Percentiles rank a stretch among this genome's conserved stretches.
phyloP scores from a whole-genome alignment of 2,797 vertebrate species.

The Ptychobarbus kaznakovi region DNA sequence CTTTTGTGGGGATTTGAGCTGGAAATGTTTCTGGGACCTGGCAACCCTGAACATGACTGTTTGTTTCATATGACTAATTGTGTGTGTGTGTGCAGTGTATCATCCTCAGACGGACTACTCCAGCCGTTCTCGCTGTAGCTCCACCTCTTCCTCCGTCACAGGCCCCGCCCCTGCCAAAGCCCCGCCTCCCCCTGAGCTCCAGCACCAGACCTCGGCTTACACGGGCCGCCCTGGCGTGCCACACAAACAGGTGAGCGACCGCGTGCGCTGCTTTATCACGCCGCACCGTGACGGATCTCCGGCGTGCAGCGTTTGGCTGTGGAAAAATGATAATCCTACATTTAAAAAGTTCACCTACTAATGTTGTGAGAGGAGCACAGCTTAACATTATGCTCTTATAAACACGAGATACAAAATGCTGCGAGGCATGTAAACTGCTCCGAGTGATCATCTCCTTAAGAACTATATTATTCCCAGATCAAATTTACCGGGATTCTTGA shows the following conservation, averaged over 20 bases:
- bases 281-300: no score
- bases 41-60: neutral
- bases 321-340: no score
- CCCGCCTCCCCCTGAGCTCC: slow-evolving; percentile 69
- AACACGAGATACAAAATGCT: no score
- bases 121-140: slow-evolving; percentile 85
- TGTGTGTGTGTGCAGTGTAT: slow-evolving; percentile 79
- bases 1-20: neutral
- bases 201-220: slow-evolving; percentile 68
- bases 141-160: slow-evolving; percentile 76
- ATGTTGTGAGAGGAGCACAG: no score
- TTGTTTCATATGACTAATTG: neutral
- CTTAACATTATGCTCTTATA: no score
- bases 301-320: no score
- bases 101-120: slow-evolving; percentile 94
- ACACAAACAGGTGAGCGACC: slow-evolving; percentile 81
- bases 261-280: neutral
- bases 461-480: no score
- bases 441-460: no score
- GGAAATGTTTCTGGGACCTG: neutral
- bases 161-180: slow-evolving; percentile 69
- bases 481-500: no score
- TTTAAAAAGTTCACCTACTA: no score
- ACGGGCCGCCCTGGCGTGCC: slow-evolving; percentile 73
- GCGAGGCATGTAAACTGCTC: no score